Conservation (phyloP, 1,140 invertebrate genomes). For the Musca domestica region DNA sequence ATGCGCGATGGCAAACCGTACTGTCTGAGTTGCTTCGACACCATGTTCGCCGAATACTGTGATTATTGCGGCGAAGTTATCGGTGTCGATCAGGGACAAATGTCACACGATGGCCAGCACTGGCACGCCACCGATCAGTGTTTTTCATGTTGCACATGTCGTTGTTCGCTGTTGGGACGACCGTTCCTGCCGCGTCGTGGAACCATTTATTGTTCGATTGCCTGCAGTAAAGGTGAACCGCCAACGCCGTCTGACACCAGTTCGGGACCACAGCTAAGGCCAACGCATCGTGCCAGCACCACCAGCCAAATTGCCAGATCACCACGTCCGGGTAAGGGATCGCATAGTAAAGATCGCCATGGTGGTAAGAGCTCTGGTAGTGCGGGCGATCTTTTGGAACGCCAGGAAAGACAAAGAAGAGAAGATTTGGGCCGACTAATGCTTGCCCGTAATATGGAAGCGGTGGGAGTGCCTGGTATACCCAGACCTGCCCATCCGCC, state of each 20-base stretch:
- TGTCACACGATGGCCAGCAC: slow-evolving; percentile 95
- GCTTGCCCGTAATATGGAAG: slow-evolving; percentile 58
- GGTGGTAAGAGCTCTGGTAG: slow-evolving; percentile 33
- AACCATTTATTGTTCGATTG: slow-evolving; percentile 92
- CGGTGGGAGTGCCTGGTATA: slow-evolving; percentile 42
- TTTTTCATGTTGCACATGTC: slow-evolving; percentile 93
- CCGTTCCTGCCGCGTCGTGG: slow-evolving; percentile 91
- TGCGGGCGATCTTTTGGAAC: slow-evolving; percentile 45
- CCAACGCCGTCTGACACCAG: slow-evolving; percentile 77
- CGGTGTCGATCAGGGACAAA: slow-evolving; percentile 93
- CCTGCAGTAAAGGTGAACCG: slow-evolving; percentile 84
- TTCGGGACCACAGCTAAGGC: slow-evolving; percentile 62
- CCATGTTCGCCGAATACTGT: slow-evolving; percentile 94
- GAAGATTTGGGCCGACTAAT: slow-evolving; percentile 57
- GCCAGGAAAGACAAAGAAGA: slow-evolving; percentile 41
- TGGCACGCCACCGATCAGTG: slow-evolving; percentile 97
- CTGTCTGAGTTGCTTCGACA: slow-evolving; percentile 92
- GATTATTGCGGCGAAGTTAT: slow-evolving; percentile 95
- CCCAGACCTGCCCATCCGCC: slow-evolving; percentile 47
- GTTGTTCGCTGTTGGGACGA: slow-evolving; percentile 82
- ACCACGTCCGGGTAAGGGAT: slow-evolving; percentile 30
- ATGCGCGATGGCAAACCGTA: slow-evolving; percentile 93
- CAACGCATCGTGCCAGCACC: slow-evolving; percentile 57
- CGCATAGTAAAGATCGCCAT: slow-evolving; percentile 6
- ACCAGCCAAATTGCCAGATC: slow-evolving; percentile 57